Conservation (phyloP, 2,888 invertebrate genomes). For the Drosophila picticornis region DNA sequence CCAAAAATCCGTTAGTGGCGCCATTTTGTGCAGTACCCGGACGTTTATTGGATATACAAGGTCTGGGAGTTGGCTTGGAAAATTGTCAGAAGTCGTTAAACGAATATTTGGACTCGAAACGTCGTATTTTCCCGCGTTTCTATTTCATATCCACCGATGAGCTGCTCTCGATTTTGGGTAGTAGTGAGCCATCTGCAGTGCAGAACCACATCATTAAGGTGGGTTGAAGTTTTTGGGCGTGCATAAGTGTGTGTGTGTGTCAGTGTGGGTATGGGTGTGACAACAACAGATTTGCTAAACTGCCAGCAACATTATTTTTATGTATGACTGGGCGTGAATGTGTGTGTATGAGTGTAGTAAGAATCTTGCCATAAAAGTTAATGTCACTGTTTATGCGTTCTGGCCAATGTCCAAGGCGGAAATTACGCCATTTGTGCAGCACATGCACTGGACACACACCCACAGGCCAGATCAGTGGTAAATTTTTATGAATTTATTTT, state of each 20-base stretch:
- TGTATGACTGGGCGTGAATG: conserved; percentile 56
- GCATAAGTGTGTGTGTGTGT: conserved; percentile 25
- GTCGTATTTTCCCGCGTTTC: conserved; percentile 95
- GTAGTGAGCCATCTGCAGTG: conserved; percentile 92
- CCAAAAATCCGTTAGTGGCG: conserved; percentile 92
- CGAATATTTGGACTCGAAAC: conserved; percentile 94
- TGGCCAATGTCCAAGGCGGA: conserved; percentile 79
- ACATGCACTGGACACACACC: conserved; percentile 60
- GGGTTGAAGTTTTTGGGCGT: conserved; percentile 50
- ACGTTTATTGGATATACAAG: conserved; percentile 91
- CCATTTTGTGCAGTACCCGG: conserved; percentile 91
- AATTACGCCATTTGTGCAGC: conserved; percentile 78
- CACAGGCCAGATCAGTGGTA: conserved; percentile 44
- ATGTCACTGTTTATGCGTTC: conserved; percentile 82
- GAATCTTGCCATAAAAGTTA: conserved; percentile 79
- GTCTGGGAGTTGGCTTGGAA: conserved; percentile 91
- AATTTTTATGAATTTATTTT: conserved; percentile 81
- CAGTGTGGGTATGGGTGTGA: conserved; percentile 46
- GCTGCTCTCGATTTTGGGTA: conserved; percentile 94
- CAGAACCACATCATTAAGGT: conserved; percentile 97
- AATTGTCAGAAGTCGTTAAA: conserved; percentile 96
- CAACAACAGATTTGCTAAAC: conserved; percentile 81
- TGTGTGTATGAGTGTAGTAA: conserved; percentile 28
- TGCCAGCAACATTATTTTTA: conserved; percentile 80
- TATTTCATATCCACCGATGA: conserved; percentile 98